Percentiles rank a stretch among this genome's conserved stretches.
Evolutionary conservation across 2,113 vertebrate genomes (phyloP).

Genomic region (Hypomesus transpacificus): DNA sequence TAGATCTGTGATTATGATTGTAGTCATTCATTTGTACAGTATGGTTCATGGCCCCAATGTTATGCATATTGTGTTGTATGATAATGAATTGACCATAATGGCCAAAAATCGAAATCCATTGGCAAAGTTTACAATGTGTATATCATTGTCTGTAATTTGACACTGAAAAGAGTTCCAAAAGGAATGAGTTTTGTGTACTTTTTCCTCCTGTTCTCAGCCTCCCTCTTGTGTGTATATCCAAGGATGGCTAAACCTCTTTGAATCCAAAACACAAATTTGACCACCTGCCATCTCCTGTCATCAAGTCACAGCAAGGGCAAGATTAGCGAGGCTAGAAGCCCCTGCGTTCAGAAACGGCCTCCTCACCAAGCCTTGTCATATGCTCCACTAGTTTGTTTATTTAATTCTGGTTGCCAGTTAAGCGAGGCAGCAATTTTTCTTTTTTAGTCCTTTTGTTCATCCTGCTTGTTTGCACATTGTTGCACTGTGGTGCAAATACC

Average conservation of each 20-base stretch:
- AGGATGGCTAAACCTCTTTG: slow-evolving; percentile 47
- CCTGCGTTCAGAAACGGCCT: slow-evolving; percentile 58
- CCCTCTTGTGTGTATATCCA: slow-evolving; percentile 32
- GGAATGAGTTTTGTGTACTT: neutral
- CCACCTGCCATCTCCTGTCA: slow-evolving; percentile 55
- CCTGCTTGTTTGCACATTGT: slow-evolving; percentile 58
- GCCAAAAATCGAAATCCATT: too few relatives aligned
- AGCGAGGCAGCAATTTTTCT: slow-evolving; percentile 15
- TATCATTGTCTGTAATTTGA: too few relatives aligned
- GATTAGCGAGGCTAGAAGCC: slow-evolving; percentile 48
- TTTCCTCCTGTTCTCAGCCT: neutral
- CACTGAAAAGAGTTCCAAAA: slow-evolving; percentile 21
- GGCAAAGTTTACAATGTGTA: too few relatives aligned
- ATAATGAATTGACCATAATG: too few relatives aligned
- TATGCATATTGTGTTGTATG: too few relatives aligned
- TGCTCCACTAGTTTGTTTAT: slow-evolving; percentile 59
- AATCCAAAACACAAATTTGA: slow-evolving; percentile 55
- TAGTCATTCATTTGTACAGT: neutral
- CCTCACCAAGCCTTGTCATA: slow-evolving; percentile 45
- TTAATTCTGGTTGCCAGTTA: slow-evolving; percentile 38
- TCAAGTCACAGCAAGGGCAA: slow-evolving; percentile 53
- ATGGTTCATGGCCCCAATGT: too few relatives aligned
- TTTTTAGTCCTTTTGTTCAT: slow-evolving; percentile 47
- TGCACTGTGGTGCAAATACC: slow-evolving; percentile 56
- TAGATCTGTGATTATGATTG: slow-evolving; percentile 18